Percentiles rank a stretch among this genome's conserved stretches.
phyloP scores from a whole-genome alignment of 2,888 invertebrate genomes.

The Mesorhabditis spiculigera region DNA sequence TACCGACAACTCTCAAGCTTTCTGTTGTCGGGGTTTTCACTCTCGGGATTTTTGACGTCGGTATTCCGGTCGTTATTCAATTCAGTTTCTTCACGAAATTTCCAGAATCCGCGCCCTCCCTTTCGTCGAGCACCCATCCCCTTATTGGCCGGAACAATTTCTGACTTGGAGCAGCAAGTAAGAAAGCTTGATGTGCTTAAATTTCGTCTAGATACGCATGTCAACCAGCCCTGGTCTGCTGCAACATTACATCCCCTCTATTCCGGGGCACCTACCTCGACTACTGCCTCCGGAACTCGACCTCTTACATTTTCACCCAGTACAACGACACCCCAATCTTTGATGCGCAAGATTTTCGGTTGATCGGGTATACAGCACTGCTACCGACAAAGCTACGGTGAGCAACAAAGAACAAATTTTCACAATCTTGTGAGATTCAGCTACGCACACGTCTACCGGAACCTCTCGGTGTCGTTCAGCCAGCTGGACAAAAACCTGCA shows the following conservation, averaged over 20 bases:
- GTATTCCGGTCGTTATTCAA: too few relatives aligned
- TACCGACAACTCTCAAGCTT: too few relatives aligned
- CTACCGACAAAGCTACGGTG: conserved; percentile 35
- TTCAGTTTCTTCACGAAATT: neutral
- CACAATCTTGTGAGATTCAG: conserved; percentile 16
- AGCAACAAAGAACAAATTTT: neutral
- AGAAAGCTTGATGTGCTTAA: conserved; percentile 17
- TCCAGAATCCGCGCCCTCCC: conserved; percentile 31
- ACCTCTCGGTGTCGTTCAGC: conserved; percentile 41
- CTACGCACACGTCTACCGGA: conserved; percentile 49
- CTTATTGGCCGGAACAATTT: conserved; percentile 55
- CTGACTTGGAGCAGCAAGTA: conserved; percentile 37
- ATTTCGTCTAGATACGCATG: neutral
- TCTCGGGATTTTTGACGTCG: too few relatives aligned
- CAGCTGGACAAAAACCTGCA: conserved; percentile 28
- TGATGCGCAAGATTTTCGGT: conserved; percentile 43
- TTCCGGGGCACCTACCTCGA: conserved; percentile 33
- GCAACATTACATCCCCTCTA: conserved; percentile 27
- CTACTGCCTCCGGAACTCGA: conserved; percentile 45
- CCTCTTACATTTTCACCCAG: conserved; percentile 44
- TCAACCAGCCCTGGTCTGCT: conserved; percentile 29
- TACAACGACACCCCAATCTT: conserved; percentile 57
- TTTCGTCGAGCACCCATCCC: conserved; percentile 40
- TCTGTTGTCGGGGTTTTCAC: too few relatives aligned
- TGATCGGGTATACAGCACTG: conserved; percentile 55